These are phyloP conservation scores for Steinernema hermaphroditum DNA, from an alignment of 2,888 invertebrate species.

Conservation along the genomic window DNA sequence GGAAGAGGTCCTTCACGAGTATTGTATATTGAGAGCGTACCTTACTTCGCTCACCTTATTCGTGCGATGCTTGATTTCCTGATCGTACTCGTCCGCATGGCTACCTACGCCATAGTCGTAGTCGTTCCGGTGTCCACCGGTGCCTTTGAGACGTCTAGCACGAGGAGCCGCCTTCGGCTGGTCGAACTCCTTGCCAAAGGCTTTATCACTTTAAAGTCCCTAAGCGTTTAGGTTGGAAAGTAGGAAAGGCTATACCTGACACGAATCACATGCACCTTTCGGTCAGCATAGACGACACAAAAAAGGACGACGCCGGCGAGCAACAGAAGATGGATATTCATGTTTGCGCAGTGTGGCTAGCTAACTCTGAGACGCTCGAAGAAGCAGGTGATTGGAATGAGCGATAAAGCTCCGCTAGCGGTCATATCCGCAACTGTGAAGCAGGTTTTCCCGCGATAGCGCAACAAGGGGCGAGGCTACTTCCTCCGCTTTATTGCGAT, in stretches of 20 bases:
- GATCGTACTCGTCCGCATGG: conserved; percentile 24
- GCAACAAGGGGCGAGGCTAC: not conserved
- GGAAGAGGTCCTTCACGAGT: conserved; percentile 13
- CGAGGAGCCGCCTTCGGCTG: conserved; percentile 10
- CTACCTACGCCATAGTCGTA: conserved; percentile 17
- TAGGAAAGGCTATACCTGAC: conserved; percentile 1
- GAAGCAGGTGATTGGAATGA: conserved; percentile 18
- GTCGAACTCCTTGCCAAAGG: conserved; percentile 13
- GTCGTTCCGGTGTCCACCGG: not conserved
- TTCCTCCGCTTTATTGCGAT: conserved; percentile 1
- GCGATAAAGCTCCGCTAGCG: conserved; percentile 10
- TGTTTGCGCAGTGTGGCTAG: not conserved
- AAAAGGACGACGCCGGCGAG: not conserved
- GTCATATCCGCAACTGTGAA: not conserved
- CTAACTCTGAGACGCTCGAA: not conserved
- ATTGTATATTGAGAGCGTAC: not conserved
- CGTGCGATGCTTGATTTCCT: conserved; percentile 10
- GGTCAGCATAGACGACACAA: not conserved
- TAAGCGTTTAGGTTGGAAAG: not conserved
- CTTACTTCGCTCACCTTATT: not conserved
- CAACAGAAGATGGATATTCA: not conserved
- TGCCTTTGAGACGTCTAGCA: conserved; percentile 12
- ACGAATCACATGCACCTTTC: not conserved
- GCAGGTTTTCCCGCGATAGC: conserved; percentile 23
- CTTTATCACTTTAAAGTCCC: not conserved